A percentile compares a stretch with the other conserved stretches of the same genome.
phyloP scores from a whole-genome alignment of 2,113 vertebrate species.

The Halcyon senegalensis region DNA sequence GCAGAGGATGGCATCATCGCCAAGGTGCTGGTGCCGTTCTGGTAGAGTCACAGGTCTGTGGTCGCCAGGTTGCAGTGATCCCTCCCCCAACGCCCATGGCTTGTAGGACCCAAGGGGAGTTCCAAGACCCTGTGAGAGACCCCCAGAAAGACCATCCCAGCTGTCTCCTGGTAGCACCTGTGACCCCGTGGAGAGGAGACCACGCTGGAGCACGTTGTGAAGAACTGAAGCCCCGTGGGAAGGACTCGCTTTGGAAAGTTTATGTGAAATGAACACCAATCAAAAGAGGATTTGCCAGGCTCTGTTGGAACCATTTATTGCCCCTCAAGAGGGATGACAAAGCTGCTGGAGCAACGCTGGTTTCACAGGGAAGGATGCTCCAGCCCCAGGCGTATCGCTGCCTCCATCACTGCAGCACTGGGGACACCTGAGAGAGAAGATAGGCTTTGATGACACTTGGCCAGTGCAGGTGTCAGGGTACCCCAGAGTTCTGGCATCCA shows the following conservation, averaged over 20 bases:
- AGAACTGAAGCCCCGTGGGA: too few relatives aligned
- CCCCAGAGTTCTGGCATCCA: neutral
- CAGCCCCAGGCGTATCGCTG: rapidly evolving
- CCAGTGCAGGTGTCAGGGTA: rapidly evolving
- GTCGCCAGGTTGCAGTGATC: too few relatives aligned
- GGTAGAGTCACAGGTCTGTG: too few relatives aligned
- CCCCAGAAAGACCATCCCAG: too few relatives aligned
- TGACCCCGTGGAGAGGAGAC: too few relatives aligned
- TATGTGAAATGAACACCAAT: neutral
- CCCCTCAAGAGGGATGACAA: neutral
- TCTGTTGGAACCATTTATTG: neutral
- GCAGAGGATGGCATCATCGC: conserved; percentile 96
- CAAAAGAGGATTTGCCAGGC: neutral
- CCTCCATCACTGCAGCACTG: conserved; percentile 16
- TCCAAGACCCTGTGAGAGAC: too few relatives aligned
- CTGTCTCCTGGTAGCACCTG: too few relatives aligned
- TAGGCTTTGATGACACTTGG: rapidly evolving
- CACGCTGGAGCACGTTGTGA: too few relatives aligned
- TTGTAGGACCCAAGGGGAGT: too few relatives aligned
- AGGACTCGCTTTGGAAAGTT: too few relatives aligned
- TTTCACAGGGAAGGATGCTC: neutral
- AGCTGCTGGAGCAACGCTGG: rapidly evolving
- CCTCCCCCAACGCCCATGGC: too few relatives aligned
- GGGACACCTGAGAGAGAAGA: neutral
- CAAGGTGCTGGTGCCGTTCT: conserved; percentile 81